Evolutionary conservation across 1,140 invertebrate genomes (phyloP).

Genomic region (Danaus plexippus): DNA sequence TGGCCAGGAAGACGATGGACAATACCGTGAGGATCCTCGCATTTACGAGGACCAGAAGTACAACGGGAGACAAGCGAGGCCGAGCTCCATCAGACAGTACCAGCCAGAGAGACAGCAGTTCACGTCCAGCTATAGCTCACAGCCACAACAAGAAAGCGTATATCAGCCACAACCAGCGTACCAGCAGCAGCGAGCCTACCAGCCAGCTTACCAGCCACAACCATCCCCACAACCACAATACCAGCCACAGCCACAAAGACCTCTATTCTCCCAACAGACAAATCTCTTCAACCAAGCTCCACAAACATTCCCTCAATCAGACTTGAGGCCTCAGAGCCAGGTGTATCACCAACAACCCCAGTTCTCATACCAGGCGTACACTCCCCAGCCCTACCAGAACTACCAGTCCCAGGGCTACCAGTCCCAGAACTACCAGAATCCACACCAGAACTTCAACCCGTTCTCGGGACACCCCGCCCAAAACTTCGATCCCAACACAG

Average conservation of each 20-base stretch:
- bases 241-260: slow-evolving; percentile 23
- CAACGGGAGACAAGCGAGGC: slow-evolving; percentile 70
- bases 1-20: slow-evolving; percentile 83
- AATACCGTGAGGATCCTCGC: slow-evolving; percentile 86
- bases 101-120: slow-evolving; percentile 25
- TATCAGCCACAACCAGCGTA: slow-evolving; percentile 27
- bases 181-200: slow-evolving; percentile 29
- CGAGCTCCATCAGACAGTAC: slow-evolving; percentile 45
- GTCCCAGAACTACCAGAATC: slow-evolving; percentile 52
- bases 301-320: slow-evolving; percentile 45
- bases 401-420: slow-evolving; percentile 58
- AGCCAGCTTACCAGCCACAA: slow-evolving; percentile 16
- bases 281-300: slow-evolving; percentile 46
- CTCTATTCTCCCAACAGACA: slow-evolving; percentile 39
- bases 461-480: slow-evolving; percentile 75
- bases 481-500: slow-evolving; percentile 77
- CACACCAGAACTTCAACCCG: slow-evolving; percentile 53
- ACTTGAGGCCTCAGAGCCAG: slow-evolving; percentile 49
- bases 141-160: slow-evolving; percentile 28
- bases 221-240: slow-evolving; percentile 20
- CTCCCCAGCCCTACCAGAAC: slow-evolving; percentile 54
- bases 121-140: slow-evolving; percentile 35
- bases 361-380: slow-evolving; percentile 58
- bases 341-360: slow-evolving; percentile 61
- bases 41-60: slow-evolving; percentile 82